Base-by-base conservation (phyloP, 2,797 vertebrate genomes). In the Tiaroga cobitis region DNA sequence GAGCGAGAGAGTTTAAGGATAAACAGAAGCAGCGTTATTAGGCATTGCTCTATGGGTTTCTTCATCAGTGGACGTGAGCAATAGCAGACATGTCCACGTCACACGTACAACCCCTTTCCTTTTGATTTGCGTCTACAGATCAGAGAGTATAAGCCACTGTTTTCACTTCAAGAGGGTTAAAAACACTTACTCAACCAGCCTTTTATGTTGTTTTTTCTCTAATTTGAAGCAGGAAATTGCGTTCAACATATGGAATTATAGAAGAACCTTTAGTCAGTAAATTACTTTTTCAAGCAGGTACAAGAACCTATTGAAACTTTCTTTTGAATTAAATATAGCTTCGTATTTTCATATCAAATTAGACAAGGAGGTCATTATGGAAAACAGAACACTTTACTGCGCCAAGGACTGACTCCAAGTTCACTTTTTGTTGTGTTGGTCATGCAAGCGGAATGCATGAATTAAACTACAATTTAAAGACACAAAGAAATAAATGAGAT, bases 31-130 rank as follows among this genome's bases (percentile, higher is more conserved):
- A 8, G 56, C 5, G 41, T 73, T 88, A 69, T 80, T 85, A 78
- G 70, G 82, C 85, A 83, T 85, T 84, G 24, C 29, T 59, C 83
- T 26, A 46, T 54, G 10, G 67, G 85, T 84, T 87, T 78, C 73
- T 54, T 74, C 74, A 84, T 59, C 82, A 37, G 34, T 34, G 65
- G 29, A 81, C 15, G 63, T 85, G 73, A 84, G 65, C 54, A 81
- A 54, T 61, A 74, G 34, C 54, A 85, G 88, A 61, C 16, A 68
- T 32, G 4, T 70, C 3, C 19, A 41, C 16, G 24, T 49, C 73
- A 86, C 56, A 59, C 61, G 32, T 76, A 63, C 54, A 69, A 19
- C 26, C 73, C 32, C n/a, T 88, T 79, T 85, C 32, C 82, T 81
- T 80, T 69, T 72, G 41, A 49, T 82, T 75, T 80, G 46, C 26